These are phyloP conservation scores for Noctuana brunneofusca DNA, from an alignment of 2,888 invertebrate genomes.

Conservation along the genomic window DNA sequence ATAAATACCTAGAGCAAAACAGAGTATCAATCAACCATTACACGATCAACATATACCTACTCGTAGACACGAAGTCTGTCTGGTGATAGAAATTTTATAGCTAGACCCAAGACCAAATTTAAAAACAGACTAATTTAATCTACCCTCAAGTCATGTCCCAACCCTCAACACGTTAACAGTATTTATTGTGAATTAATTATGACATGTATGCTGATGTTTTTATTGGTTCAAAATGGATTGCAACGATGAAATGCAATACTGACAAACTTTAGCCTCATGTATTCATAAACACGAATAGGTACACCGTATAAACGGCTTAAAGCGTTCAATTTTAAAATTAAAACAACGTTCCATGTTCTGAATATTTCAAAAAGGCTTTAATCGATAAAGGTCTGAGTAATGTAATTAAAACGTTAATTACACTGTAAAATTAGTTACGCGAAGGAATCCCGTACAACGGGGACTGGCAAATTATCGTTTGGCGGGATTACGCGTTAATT, in stretches of 20 bases:
- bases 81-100: too few species aligned
- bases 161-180: too few species aligned
- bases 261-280: neutral
- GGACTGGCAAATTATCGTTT: constrained; percentile 10
- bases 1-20: too few species aligned
- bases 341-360: neutral
- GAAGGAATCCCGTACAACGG: constrained; percentile 14
- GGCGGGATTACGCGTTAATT: constrained; percentile 21
- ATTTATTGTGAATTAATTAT: too few species aligned
- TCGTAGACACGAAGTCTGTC: too few species aligned
- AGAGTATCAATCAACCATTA: too few species aligned
- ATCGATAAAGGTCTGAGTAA: constrained; percentile 20
- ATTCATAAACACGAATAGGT: constrained; percentile 2
- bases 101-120: too few species aligned
- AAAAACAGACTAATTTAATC: too few species aligned
- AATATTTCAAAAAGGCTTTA: constrained; percentile 10
- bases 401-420: constrained; percentile 24
- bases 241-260: neutral
- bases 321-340: neutral
- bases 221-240: neutral
- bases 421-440: constrained; percentile 14
- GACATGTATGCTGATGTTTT: neutral
- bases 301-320: neutral
- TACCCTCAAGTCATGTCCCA: too few species aligned
- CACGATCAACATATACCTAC: too few species aligned